Evolutionary conservation across 2,888 invertebrate genomes (phyloP).

Genomic region (Drosophila flavopinicola): DNA sequence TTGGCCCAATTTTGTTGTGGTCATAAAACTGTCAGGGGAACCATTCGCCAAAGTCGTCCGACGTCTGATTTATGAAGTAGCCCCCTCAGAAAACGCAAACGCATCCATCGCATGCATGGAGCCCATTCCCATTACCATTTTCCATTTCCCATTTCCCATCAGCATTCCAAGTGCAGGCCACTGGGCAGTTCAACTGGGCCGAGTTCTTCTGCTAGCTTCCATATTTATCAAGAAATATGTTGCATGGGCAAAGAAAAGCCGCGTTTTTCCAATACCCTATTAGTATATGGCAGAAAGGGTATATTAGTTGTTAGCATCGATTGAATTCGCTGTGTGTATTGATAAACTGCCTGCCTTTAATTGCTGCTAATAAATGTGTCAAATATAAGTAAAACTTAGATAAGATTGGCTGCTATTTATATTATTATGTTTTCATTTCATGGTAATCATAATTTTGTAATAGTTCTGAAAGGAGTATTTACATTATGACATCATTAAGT

Average conservation of each 20-base stretch:
- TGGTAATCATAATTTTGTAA: not conserved
- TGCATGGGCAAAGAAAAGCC: not conserved
- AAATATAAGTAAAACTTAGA: constrained; percentile 1
- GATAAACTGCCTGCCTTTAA: not conserved
- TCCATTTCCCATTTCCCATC: too few relatives aligned
- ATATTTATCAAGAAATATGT: constrained; percentile 15
- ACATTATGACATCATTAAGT: too few relatives aligned
- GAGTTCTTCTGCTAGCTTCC: too few relatives aligned
- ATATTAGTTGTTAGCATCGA: not conserved
- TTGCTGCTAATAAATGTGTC: constrained; percentile 1
- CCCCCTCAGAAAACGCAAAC: not conserved
- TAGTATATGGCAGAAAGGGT: not conserved
- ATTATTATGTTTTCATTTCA: not conserved
- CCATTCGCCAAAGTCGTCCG: constrained; percentile 63
- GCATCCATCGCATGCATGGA: constrained; percentile 51
- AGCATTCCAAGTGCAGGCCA: constrained; percentile 39
- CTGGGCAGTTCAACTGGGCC: constrained; percentile 9
- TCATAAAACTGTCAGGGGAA: constrained; percentile 68
- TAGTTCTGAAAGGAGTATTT: not conserved
- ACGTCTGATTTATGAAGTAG: constrained; percentile 62
- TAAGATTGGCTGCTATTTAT: constrained; percentile 4
- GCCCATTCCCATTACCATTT: too few relatives aligned
- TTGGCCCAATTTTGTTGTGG: constrained; percentile 63
- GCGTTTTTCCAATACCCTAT: constrained; percentile 3
- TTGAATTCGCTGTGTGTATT: not conserved